Conservation (phyloP, 37 sponge, comb jelly and placozoan genomes). For the Aphrocallistes beatrix region DNA sequence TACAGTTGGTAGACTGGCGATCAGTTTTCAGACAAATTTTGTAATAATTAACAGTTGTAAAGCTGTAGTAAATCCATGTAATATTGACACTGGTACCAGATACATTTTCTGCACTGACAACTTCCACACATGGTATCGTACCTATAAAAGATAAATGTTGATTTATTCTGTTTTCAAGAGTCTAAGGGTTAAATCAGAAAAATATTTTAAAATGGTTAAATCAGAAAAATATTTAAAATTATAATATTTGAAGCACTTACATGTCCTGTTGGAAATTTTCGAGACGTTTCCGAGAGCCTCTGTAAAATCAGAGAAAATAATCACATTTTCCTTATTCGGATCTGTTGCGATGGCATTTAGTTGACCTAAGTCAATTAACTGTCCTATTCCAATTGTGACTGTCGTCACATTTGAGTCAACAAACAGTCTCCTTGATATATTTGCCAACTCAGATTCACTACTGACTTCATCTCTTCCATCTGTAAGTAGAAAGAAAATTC, state of each 20-base stretch:
- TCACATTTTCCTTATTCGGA: neutral
- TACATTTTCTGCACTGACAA: neutral
- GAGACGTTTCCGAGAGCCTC: slow-evolving; percentile 11
- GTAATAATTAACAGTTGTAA: neutral
- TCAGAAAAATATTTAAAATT: too few relatives aligned
- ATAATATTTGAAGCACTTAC: too few relatives aligned
- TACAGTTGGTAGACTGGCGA: neutral
- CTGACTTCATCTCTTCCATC: neutral
- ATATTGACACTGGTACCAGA: neutral
- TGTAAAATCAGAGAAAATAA: neutral
- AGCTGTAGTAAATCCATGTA: neutral
- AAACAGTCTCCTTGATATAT: neutral
- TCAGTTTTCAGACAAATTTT: neutral
- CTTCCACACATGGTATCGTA: neutral
- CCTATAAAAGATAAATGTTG: too few relatives aligned
- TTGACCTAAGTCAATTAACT: neutral
- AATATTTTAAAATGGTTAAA: too few relatives aligned
- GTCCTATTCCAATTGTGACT: neutral
- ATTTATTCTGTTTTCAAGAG: too few relatives aligned
- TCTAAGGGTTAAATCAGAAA: too few relatives aligned
- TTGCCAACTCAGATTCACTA: neutral
- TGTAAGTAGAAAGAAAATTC: neutral
- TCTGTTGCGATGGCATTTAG: neutral
- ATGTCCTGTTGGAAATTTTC: neutral
- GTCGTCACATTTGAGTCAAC: neutral